These are phyloP conservation scores for Plodia interpunctella DNA, from an alignment of 1,140 invertebrate species.

Conservation along the genomic window DNA sequence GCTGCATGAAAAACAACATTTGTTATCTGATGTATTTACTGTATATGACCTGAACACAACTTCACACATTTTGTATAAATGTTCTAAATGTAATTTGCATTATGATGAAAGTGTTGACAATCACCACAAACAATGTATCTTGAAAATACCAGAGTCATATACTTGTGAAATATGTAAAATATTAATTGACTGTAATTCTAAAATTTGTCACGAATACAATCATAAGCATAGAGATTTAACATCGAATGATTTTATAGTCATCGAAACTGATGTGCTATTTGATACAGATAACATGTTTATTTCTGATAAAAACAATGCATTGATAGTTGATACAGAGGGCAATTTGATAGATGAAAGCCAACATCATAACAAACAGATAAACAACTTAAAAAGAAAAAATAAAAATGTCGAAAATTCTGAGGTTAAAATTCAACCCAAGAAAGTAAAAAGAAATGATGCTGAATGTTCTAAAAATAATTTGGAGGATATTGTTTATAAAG, in stretches of 20 bases:
- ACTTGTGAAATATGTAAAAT: constrained; percentile 49
- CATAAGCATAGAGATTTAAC: constrained; percentile 25
- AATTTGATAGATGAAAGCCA: not conserved
- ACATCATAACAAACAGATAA: not conserved
- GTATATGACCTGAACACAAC: constrained; percentile 29
- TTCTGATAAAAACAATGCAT: too few relatives aligned
- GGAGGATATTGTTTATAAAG: not conserved
- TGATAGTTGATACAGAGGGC: too few relatives aligned
- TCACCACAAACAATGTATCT: constrained; percentile 35
- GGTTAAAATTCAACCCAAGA: not conserved
- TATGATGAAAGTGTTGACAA: constrained; percentile 34
- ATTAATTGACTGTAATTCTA: constrained; percentile 31
- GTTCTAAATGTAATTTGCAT: constrained; percentile 41
- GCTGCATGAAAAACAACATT: constrained; percentile 46
- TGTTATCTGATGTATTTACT: constrained; percentile 28
- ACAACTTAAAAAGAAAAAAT: not conserved
- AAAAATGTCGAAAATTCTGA: not conserved
- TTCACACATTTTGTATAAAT: constrained; percentile 37
- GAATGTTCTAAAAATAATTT: not conserved
- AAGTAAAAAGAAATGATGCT: not conserved
- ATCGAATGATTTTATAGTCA: constrained; percentile 25
- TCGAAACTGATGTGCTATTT: constrained; percentile 23
- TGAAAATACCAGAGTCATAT: constrained; percentile 18
- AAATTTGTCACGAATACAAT: constrained; percentile 26
- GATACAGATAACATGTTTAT: not conserved